These are phyloP conservation scores for Phoeniculus purpureus DNA, from an alignment of 2,797 vertebrate genomes.

Conservation along the genomic window DNA sequence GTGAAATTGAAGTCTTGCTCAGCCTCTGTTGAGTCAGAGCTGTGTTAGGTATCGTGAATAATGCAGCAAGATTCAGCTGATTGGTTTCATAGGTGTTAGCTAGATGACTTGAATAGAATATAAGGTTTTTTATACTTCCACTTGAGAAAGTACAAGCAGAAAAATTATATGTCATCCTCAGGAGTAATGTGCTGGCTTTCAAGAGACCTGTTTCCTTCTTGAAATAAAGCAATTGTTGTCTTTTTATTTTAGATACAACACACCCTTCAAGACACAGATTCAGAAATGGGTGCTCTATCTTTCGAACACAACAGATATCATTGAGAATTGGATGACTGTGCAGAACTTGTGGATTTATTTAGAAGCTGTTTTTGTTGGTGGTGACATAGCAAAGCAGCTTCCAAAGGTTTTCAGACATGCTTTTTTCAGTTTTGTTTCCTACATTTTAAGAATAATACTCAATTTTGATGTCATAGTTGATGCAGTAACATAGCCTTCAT, in stretches of 20 bases:
- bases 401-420: constrained; percentile 85
- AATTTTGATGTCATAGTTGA: background rate
- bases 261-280: constrained; percentile 92
- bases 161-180: background rate
- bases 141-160: background rate
- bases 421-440: background rate
- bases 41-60: background rate
- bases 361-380: constrained; percentile 95
- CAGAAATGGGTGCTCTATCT: constrained; percentile 97
- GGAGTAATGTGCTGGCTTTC: background rate
- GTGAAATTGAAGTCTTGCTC: background rate
- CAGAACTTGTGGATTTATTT: constrained; percentile 98
- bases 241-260: constrained; percentile 86
- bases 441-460: background rate
- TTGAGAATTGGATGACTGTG: constrained; percentile 97
- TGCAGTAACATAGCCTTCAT: background rate
- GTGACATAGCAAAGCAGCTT: constrained; percentile 96
- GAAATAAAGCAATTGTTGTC: background rate
- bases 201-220: background rate
- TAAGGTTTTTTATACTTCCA: background rate
- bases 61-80: background rate
- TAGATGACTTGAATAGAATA: background rate
- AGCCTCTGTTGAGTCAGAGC: background rate
- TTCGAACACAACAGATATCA: constrained; percentile 91
- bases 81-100: background rate